Evolutionary conservation across 1,140 invertebrate species (phyloP), one percentile per base, ranked within the genome.

Genomic region (Trachymyrmex cornetzi): DNA sequence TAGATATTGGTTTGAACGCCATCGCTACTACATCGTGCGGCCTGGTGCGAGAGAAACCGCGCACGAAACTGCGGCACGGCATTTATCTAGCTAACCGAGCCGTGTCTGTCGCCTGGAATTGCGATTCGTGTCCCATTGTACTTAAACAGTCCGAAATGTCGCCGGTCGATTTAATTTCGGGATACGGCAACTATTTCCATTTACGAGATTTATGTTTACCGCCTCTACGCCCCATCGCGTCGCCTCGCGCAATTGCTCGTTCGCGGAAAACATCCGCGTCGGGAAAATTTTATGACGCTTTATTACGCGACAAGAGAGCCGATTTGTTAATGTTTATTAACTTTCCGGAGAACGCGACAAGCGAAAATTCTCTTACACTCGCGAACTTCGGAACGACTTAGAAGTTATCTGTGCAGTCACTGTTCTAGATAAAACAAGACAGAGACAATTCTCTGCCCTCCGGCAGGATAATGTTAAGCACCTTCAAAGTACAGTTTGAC

Each of bases 131-230:
- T 90, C 66, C 87, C 90, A 86, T 89, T 88, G 66, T 84, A 87
- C 87, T 90, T 90, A 89, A 91, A 91, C 81, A 87, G 89, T 90
- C 88, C 87, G 90, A 90, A 91, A 90, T 87, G 84, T 77, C 89
- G 89, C 63, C 74, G 90, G 77, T 88, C 90, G 89, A 91, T 90
- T 91, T 90, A 84, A 91, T 91, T 90, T 89, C 89, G 69, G 77
- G 87, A 88, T 87, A 67, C 87, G 72, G 63, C 63, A 87, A 90
- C 89, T 90, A 90, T 91, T 91, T 90, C 90, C 90, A 90, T 91
- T 91, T 89, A 86, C 89, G 34, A 69, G 87, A 90, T 91, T 90
- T 90, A 90, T 90, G 67, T 74, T 82, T 84, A 48, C 38, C 50
- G 82, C 12, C 64, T 44, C 34, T 34, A 34, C 64, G 64, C 64